A percentile compares a stretch with the other conserved stretches of the same genome.
These are phyloP conservation scores for Eledone cirrhosa DNA, from an alignment of 2,888 invertebrate genomes.

Conservation along the genomic window DNA sequence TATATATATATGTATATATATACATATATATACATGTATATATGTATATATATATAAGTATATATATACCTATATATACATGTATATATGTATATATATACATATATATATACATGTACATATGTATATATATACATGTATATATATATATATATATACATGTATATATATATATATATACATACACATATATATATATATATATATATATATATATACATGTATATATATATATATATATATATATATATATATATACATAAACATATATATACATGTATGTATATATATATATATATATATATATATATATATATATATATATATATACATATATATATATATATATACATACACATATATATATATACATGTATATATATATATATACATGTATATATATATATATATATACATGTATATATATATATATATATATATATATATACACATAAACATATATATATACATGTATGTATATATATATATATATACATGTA, in stretches of 20 bases:
- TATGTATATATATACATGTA: background rate
- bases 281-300: background rate
- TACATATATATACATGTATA: background rate
- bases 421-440: constrained; percentile 1
- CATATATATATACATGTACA: background rate
- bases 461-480: background rate
- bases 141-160: background rate
- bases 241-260: background rate
- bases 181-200: background rate
- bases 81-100: background rate
- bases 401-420: background rate
- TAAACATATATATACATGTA: background rate
- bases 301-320: background rate
- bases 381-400: background rate
- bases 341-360: background rate
- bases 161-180: background rate
- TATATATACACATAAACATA: background rate
- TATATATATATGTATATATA: constrained; percentile 1
- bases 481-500: background rate
- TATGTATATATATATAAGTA: background rate
- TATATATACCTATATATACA: background rate
- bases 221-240: background rate
- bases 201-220: background rate
- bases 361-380: background rate
- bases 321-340: background rate